Percentiles rank a stretch among this genome's conserved stretches.
phyloP scores from a whole-genome alignment of 2,113 vertebrate species.

The Trichomycterus rosablanca region DNA sequence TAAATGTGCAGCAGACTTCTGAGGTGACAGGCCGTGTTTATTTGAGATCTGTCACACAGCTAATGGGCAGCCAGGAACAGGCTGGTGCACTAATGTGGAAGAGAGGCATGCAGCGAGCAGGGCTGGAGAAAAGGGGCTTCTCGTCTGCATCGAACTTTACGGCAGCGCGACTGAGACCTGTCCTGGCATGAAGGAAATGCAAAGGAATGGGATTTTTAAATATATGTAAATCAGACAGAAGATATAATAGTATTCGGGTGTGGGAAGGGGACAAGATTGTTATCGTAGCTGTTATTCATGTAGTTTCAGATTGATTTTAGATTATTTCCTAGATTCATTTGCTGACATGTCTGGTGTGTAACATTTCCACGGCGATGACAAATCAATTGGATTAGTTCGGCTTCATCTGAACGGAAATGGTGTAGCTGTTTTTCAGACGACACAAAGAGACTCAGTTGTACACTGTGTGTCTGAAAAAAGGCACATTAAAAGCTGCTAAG shows the following conservation, averaged over 20 bases:
- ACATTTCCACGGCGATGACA: background rate
- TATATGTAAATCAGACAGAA: no score
- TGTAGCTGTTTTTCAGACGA: no score
- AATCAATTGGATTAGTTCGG: constrained; percentile 4
- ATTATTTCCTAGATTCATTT: constrained; percentile 1
- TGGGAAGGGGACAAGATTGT: background rate
- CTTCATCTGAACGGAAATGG: background rate
- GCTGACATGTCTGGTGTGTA: background rate
- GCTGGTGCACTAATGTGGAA: constrained; percentile 57
- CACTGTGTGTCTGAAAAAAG: background rate
- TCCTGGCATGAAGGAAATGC: background rate
- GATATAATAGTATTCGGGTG: constrained; percentile 11
- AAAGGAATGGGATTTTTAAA: background rate
- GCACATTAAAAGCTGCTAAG: constrained; percentile 12
- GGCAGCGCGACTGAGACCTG: constrained; percentile 7
- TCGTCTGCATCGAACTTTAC: constrained; percentile 22
- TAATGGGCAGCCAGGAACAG: constrained; percentile 66
- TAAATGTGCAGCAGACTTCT: constrained; percentile 71
- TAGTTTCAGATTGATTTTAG: background rate
- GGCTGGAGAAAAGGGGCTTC: constrained; percentile 1
- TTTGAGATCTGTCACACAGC: constrained; percentile 76
- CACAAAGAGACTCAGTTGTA: background rate
- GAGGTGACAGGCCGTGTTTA: constrained; percentile 77
- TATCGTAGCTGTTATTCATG: background rate
- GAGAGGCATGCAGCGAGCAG: constrained; percentile 33